Evolutionary conservation across 2,113 vertebrate species (phyloP), one percentile per base, ranked within the genome.

Genomic region (Tachycineta bicolor): DNA sequence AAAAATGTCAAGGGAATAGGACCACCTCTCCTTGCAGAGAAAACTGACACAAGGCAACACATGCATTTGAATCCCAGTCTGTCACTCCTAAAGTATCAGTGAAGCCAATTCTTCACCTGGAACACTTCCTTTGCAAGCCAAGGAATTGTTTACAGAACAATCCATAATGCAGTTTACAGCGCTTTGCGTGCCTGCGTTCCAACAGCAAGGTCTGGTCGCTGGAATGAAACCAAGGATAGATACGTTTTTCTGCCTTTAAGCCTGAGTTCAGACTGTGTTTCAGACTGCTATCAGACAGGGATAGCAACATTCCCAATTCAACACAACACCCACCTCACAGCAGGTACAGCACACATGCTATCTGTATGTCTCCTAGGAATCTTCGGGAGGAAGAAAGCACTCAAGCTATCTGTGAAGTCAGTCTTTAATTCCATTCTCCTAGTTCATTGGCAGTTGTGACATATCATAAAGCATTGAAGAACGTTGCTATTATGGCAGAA

Each of bases 291-390:
- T 68, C 0, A 1, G 44, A 82, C 12, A 64, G 44, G 62, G 34
- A 58, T 25, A 85, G 34, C 1, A 3, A 87, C 17, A 6, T 28
- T 76, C 49, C 46, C 53, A 56, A 2, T 26, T 29, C 59, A 31
- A 26, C 10, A 65, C 3, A 2, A 69, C n/a, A 52, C 8, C 12
- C 67, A 70, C 21, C 24, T 76, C 58, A 53, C 31, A 76, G 47
- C 33, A 67, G n/a, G 39, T 46, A 71, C 29, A 41, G 55, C 24
- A 64, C 3, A 50, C 0, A 0, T 4, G 34, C 22, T 21, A 9
- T 19, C 53, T 44, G 23, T 43, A 52, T 3, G 0, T 1, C 10
- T 13, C 29, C 23, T 23, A 63, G 34, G 34, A 63, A 79, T 14
- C 44, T 50, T 22, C 12, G 6, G 34, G 20, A 55, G 10, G 2